These are phyloP conservation scores for Ophiothrix spiculata DNA, from an alignment of 35 echinoderm and acorn worm genomes.

Conservation along the genomic window DNA sequence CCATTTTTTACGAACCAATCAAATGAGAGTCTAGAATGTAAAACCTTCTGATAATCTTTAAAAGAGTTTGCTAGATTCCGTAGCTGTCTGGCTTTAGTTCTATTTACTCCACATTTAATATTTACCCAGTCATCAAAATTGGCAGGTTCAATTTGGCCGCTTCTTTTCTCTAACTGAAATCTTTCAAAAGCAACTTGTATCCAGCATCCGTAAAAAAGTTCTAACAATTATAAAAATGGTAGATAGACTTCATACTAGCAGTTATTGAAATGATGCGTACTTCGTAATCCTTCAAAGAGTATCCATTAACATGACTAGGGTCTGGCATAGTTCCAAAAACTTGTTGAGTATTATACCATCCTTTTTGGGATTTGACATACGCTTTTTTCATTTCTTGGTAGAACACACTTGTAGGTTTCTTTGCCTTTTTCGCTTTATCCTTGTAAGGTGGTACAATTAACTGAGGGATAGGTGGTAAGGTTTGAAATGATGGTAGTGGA, in stretches of 20 bases:
- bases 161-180: background rate
- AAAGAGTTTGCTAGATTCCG: too few species aligned
- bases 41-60: too few species aligned
- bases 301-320: background rate
- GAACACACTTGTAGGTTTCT: background rate
- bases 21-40: too few species aligned
- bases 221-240: background rate
- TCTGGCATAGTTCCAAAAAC: background rate
- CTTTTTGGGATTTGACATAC: background rate
- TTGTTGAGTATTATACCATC: background rate
- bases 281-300: background rate
- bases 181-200: background rate
- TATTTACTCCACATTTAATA: background rate
- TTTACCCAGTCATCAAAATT: background rate
- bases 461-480: background rate
- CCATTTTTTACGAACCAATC: too few species aligned
- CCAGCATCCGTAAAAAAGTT: background rate
- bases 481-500: background rate
- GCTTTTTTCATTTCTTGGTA: background rate
- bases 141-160: background rate
- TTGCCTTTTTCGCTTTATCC: background rate
- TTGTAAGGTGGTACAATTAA: background rate
- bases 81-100: background rate
- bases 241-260: background rate
- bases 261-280: background rate